Percentiles rank a stretch among this genome's conserved stretches.
These are phyloP conservation scores for Acridotheres tristis DNA, from an alignment of 2,797 vertebrate species.

Conservation along the genomic window DNA sequence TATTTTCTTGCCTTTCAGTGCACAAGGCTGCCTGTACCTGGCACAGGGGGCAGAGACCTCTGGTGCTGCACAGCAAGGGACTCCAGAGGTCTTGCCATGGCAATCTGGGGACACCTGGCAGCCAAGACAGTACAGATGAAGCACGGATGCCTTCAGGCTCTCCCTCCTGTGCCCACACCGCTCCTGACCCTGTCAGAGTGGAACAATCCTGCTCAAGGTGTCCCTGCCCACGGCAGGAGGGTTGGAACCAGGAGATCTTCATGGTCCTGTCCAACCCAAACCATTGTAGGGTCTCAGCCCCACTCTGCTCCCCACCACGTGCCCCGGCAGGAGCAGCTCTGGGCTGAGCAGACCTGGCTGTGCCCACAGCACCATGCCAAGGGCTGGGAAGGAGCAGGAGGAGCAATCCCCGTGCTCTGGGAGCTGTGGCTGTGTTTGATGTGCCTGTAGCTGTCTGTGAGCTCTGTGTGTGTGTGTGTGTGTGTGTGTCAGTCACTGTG, in stretches of 20 bases:
- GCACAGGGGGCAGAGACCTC: background rate
- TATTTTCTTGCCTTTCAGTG: conserved; percentile 27
- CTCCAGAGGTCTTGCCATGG: background rate
- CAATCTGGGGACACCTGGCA: background rate
- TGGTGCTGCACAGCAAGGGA: background rate
- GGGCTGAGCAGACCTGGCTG: background rate
- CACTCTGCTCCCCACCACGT: background rate
- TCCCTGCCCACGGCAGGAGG: background rate
- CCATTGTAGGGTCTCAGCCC: background rate
- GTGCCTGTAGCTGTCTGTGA: conserved; percentile 31
- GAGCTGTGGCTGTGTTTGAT: background rate
- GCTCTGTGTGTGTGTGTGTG: background rate
- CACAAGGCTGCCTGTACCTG: background rate
- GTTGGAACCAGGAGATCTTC: background rate
- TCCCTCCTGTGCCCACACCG: background rate
- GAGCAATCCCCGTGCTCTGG: background rate
- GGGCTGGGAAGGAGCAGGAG: background rate
- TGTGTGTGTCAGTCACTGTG: background rate
- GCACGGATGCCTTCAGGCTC: background rate
- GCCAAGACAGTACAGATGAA: background rate
- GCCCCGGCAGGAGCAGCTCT: background rate
- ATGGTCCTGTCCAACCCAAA: background rate
- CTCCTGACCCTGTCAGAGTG: background rate
- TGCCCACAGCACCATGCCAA: background rate
- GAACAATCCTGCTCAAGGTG: background rate